phyloP scores from a whole-genome alignment of 2,113 vertebrate genomes.

The Sander lucioperca region DNA sequence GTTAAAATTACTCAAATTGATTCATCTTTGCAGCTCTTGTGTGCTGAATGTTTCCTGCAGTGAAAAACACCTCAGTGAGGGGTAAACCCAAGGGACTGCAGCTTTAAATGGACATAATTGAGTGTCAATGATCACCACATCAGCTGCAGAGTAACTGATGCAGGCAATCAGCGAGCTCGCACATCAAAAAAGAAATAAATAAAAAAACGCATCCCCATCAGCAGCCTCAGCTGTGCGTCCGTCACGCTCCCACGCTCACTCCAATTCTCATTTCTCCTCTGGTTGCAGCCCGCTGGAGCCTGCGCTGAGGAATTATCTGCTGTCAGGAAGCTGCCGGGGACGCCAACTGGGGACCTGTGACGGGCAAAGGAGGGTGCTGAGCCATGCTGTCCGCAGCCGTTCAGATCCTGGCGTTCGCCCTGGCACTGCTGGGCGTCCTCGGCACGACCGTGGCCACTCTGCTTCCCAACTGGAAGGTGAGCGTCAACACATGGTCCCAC shows the following conservation, averaged over 20 bases:
- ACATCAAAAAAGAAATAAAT: slow-evolving; percentile 28
- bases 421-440: slow-evolving; percentile 89
- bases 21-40: no score
- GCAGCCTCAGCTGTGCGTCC: slow-evolving; percentile 79
- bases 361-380: neutral
- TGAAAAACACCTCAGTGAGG: neutral
- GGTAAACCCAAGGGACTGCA: slow-evolving; percentile 41
- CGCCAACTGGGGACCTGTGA: slow-evolving; percentile 6
- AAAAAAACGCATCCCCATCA: slow-evolving; percentile 47
- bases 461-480: slow-evolving; percentile 95
- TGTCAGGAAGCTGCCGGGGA: slow-evolving; percentile 65
- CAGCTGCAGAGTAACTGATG: slow-evolving; percentile 61
- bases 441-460: slow-evolving; percentile 90
- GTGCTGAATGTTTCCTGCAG: slow-evolving; percentile 10
- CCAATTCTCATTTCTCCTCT: slow-evolving; percentile 68
- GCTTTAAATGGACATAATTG: slow-evolving; percentile 68
- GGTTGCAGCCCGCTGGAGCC: slow-evolving; percentile 77
- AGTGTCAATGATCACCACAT: slow-evolving; percentile 68
- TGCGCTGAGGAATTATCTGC: slow-evolving; percentile 73
- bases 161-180: slow-evolving; percentile 44
- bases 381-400: slow-evolving; percentile 89
- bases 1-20: no score
- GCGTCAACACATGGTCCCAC: slow-evolving; percentile 83
- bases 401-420: slow-evolving; percentile 92
- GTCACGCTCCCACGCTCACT: slow-evolving; percentile 82